Evolutionary conservation across 2,113 vertebrate genomes (phyloP), one percentile per base, ranked within the genome.

Genomic region (Macaca mulatta): DNA sequence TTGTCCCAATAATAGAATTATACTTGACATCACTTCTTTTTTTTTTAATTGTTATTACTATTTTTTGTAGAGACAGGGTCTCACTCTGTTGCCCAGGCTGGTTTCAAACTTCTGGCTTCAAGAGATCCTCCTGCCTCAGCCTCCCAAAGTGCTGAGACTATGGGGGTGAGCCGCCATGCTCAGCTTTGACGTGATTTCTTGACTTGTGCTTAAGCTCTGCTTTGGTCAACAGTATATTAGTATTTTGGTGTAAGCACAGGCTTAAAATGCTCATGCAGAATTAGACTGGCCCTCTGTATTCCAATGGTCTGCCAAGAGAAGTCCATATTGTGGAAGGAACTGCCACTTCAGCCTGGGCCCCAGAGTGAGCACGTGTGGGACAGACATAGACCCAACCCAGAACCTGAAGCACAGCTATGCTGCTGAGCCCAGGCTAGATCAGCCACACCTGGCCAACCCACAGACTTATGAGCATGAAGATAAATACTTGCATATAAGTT

Each of bases 311-410:
- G 9, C 9, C 2, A 16, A 35, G 75, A 57, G 52, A 80, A 38
- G 13, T 9, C 50, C 61, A 11, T 2, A n/a, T 1, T 11, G 27
- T 78, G 45, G 40, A 3, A 5, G 0, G 30, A 14, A 22, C 1
- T 30, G 23, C 2, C 45, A n/a, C 23, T 50, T 81, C 57, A 92
- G 38, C 35, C 23, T 17, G 57, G 11, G 55, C 12, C 6, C 23
- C 23, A 23, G 30, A 78, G 77, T 43, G 43, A 74, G 5, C 4
- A 14, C 38, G 14, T 0, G 0, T n/a, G 23, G 27, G 32, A 61
- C 32, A 79, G 20, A 38, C 30, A 22, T 55, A 55, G 72, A 8
- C 48, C 40, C n/a, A 48, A 38, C 22, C 27, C 12, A 52, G 2
- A 74, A 32, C 52, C 11, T 18, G 6, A 64, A 40, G 35, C 52